These are phyloP conservation scores for Eudasyphora cyanicolor DNA, from an alignment of 2,888 invertebrate genomes.

Conservation along the genomic window DNA sequence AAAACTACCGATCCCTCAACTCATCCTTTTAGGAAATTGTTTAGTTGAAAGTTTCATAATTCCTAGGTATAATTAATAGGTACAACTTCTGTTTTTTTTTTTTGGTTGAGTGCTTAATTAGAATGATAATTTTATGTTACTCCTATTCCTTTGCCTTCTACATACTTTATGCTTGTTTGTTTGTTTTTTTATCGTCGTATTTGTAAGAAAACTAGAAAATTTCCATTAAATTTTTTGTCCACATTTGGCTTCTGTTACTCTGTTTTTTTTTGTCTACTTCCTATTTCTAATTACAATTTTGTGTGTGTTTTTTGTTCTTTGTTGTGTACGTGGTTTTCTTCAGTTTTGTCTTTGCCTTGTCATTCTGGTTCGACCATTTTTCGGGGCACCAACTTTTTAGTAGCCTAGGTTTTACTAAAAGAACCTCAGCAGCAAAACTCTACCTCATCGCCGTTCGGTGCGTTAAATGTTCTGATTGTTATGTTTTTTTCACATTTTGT, in stretches of 20 bases:
- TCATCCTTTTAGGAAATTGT: too few relatives aligned
- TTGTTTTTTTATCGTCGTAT: too few relatives aligned
- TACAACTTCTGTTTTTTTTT: too few relatives aligned
- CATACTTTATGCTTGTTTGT: too few relatives aligned
- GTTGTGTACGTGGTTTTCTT: background rate
- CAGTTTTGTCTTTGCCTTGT: background rate
- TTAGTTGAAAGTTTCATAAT: too few relatives aligned
- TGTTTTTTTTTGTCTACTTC: background rate
- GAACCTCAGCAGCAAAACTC: background rate
- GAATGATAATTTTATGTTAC: background rate
- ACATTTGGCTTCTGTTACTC: background rate
- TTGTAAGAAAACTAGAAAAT: conserved; percentile 3
- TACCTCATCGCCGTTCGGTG: background rate
- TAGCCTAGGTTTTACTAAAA: too few relatives aligned
- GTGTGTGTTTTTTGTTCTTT: background rate
- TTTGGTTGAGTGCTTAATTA: background rate
- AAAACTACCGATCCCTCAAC: too few relatives aligned
- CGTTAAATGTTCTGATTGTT: conserved; percentile 48
- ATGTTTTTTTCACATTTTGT: conserved; percentile 36
- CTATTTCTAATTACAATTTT: background rate
- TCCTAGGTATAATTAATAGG: too few relatives aligned
- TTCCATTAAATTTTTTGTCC: conserved; percentile 15
- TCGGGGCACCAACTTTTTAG: too few relatives aligned
- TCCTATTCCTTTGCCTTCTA: too few relatives aligned
- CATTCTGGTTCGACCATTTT: background rate